These are phyloP conservation scores for Andrena trimmerana DNA, from an alignment of 2,888 invertebrate genomes.

Conservation along the genomic window DNA sequence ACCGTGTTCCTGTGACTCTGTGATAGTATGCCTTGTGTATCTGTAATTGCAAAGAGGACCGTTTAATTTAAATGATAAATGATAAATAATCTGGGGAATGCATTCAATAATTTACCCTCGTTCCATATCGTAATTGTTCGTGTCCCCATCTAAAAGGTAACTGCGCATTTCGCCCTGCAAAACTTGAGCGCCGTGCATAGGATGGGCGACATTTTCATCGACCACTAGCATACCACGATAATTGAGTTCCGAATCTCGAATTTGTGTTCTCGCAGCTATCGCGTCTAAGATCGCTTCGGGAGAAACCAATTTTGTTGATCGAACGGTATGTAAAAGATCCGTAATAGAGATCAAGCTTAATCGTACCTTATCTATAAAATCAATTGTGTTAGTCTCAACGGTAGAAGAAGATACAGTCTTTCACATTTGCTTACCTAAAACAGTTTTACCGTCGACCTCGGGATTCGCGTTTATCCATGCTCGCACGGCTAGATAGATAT, in stretches of 20 bases:
- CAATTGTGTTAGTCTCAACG: constrained; percentile 22
- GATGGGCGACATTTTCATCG: constrained; percentile 96
- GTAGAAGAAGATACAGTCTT: neutral
- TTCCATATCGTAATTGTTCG: constrained; percentile 95
- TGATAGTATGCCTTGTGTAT: constrained; percentile 95
- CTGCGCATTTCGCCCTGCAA: constrained; percentile 95
- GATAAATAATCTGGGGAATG: neutral
- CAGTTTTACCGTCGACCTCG: constrained; percentile 85
- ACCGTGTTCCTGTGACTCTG: constrained; percentile 91
- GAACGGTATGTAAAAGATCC: constrained; percentile 94
- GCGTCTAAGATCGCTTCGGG: constrained; percentile 97
- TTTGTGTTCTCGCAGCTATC: constrained; percentile 94
- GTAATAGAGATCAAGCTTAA: constrained; percentile 95
- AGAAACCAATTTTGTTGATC: constrained; percentile 94
- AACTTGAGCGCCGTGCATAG: constrained; percentile 93
- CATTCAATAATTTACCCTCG: constrained; percentile 88
- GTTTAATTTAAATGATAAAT: constrained; percentile 1
- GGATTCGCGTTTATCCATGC: constrained; percentile 94
- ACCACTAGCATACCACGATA: constrained; percentile 95
- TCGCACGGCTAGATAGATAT: constrained; percentile 96
- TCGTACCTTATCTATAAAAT: constrained; percentile 85
- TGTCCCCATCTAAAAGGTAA: constrained; percentile 96
- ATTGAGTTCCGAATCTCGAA: constrained; percentile 91
- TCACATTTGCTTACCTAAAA: constrained; percentile 74
- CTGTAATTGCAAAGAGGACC: constrained; percentile 82